phyloP scores from a whole-genome alignment of 2,113 vertebrate genomes.

The Ahaetulla prasina region DNA sequence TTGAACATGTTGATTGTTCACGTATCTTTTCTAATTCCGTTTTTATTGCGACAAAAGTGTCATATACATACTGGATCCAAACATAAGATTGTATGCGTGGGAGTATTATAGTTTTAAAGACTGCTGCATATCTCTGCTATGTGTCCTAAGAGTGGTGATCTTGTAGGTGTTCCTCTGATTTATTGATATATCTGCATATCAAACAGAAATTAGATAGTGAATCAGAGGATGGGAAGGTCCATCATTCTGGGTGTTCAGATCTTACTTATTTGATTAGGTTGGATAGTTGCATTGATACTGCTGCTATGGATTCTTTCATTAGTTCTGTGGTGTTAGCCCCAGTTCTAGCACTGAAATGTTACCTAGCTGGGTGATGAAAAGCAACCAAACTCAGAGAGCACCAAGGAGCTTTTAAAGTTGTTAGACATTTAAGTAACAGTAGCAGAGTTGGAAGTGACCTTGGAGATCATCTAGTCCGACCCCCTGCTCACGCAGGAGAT shows the following conservation, averaged over 20 bases:
- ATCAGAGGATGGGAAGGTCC: background rate
- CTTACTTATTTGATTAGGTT: background rate
- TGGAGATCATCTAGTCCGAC: too few relatives aligned
- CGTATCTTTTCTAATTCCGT: background rate
- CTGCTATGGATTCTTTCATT: background rate
- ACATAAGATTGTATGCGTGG: background rate
- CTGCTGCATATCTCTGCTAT: background rate
- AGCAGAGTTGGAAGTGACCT: too few relatives aligned
- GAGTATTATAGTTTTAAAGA: background rate
- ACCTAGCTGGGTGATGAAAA: background rate
- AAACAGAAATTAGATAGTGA: background rate
- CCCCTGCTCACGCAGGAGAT: too few relatives aligned
- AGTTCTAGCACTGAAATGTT: background rate
- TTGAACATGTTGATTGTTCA: background rate
- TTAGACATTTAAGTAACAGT: too few relatives aligned
- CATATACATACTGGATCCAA: background rate
- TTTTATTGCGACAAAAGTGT: background rate
- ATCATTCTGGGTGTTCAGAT: background rate
- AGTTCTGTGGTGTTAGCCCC: background rate
- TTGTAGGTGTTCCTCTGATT: background rate
- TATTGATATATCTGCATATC: background rate
- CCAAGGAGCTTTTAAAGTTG: background rate
- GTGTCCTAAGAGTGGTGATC: background rate
- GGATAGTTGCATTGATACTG: background rate
- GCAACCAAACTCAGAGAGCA: background rate